A percentile compares a stretch with the other conserved stretches of the same genome.
Conservation (phyloP, 2,113 vertebrate genomes). For the Crypturellus undulatus region DNA sequence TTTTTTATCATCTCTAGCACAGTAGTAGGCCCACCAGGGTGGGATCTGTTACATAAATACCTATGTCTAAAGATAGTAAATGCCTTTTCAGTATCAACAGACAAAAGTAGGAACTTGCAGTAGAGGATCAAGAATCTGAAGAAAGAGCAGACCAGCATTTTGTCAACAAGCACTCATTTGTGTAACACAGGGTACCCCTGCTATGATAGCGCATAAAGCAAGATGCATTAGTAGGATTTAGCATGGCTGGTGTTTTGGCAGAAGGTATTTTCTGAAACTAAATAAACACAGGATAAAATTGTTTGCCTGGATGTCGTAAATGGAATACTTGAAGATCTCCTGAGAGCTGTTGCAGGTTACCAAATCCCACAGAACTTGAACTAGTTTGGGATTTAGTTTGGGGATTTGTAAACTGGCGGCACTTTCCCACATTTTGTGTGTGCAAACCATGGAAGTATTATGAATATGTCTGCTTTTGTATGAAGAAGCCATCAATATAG, state of each 20-base stretch:
- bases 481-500: not conserved
- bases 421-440: not conserved
- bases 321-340: not conserved
- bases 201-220: not conserved
- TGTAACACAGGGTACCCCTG: not conserved
- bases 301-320: not conserved
- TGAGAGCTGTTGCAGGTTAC: rapidly evolving
- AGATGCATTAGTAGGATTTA: not conserved
- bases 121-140: not conserved
- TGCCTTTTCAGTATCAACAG: not conserved
- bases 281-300: not conserved
- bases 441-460: not conserved
- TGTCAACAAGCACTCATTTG: not conserved
- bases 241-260: not conserved
- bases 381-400: not conserved
- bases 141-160: not conserved
- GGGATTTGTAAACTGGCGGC: not conserved
- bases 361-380: not conserved
- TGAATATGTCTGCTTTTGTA: not conserved
- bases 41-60: not conserved
- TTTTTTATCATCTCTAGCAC: not conserved
- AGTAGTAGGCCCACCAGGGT: not conserved
- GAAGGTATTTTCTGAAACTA: not conserved
- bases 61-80: not conserved
- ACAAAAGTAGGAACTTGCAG: not conserved